These are phyloP conservation scores for Drosophila yooni DNA, from an alignment of 2,888 invertebrate genomes.

Conservation along the genomic window DNA sequence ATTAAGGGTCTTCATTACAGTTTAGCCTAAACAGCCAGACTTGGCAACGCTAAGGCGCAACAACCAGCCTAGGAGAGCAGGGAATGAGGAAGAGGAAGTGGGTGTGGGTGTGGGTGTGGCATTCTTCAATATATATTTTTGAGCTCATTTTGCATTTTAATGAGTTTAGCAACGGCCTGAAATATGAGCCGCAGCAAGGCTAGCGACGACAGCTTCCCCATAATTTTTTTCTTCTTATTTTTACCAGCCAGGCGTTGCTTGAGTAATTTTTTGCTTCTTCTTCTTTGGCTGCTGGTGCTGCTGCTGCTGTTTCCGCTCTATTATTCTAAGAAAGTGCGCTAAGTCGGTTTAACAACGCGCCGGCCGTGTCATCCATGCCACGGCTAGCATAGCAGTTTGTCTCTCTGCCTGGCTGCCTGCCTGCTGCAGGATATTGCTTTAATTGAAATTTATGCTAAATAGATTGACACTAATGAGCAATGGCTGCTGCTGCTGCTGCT, in stretches of 20 bases:
- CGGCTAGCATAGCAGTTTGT: not conserved
- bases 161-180: slow-evolving; percentile 67
- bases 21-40: not conserved
- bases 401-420: slow-evolving; percentile 21
- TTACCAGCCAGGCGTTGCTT: slow-evolving; percentile 33
- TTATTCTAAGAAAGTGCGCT: slow-evolving; percentile 68
- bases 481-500: slow-evolving; percentile 56
- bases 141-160: slow-evolving; percentile 76
- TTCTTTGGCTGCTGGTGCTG: not conserved
- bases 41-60: not conserved
- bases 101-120: not conserved
- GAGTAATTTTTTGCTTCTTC: slow-evolving; percentile 2
- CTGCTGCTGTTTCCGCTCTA: slow-evolving; percentile 37
- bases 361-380: slow-evolving; percentile 26
- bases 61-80: not conserved
- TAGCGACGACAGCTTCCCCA: slow-evolving; percentile 14
- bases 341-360: slow-evolving; percentile 48
- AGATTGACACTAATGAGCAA: slow-evolving; percentile 80
- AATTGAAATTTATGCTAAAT: slow-evolving; percentile 82
- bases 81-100: not conserved
- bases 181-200: slow-evolving; percentile 57
- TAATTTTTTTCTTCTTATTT: slow-evolving; percentile 36
- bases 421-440: slow-evolving; percentile 79
- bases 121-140: slow-evolving; percentile 54
- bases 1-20: not conserved